A percentile compares a stretch with the other conserved stretches of the same genome.
Conservation (phyloP, 2,888 invertebrate genomes). For the Lithophane semibrunnea region DNA sequence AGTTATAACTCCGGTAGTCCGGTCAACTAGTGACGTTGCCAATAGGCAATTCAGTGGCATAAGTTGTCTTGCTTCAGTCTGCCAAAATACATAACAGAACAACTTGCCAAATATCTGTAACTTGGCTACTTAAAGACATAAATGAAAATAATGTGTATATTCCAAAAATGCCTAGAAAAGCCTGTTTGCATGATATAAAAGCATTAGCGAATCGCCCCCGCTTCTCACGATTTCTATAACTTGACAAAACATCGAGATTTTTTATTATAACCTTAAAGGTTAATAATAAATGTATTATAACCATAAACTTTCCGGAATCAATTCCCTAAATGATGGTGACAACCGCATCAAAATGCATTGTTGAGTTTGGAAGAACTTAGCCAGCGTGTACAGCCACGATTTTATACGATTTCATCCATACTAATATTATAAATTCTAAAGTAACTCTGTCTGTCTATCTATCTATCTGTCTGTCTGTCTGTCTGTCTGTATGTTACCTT, state of each 20-base stretch:
- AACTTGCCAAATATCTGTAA: conserved; percentile 40
- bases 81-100: conserved; percentile 39
- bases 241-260: neutral
- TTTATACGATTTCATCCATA: too few relatives aligned
- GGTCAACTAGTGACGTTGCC: neutral
- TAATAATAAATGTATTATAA: neutral
- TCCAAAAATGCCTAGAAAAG: neutral
- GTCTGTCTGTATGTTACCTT: too few relatives aligned
- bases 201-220: neutral
- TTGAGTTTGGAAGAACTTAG: too few relatives aligned
- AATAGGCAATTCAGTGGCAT: conserved; percentile 23
- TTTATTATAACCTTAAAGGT: too few relatives aligned
- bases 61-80: conserved; percentile 13
- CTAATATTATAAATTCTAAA: too few relatives aligned
- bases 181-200: conserved; percentile 26
- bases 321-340: neutral
- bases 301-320: neutral
- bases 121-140: conserved; percentile 40
- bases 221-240: neutral
- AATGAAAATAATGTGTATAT: conserved; percentile 47
- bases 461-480: too few relatives aligned
- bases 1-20: neutral
- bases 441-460: too few relatives aligned
- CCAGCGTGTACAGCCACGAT: too few relatives aligned
- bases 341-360: too few relatives aligned